Evolutionary conservation across 1,140 invertebrate genomes (phyloP), one percentile per base, ranked within the genome.

Genomic region (Leptinotarsa defecta): DNA sequence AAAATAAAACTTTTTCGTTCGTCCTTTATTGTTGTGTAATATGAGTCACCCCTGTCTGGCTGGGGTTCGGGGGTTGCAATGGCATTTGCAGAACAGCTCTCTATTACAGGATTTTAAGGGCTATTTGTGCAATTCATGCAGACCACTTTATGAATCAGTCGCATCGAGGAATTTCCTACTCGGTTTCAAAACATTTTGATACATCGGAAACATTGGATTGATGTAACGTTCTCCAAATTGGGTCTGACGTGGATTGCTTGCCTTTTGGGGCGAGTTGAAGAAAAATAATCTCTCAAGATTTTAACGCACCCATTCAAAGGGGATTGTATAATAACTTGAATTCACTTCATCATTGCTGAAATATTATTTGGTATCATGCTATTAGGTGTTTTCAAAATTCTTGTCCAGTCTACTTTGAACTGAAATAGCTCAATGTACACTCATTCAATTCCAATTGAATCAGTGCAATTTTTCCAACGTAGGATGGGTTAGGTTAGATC

Each of bases 71-170:
- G 52, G 52, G 52, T n/a, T 57, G 52, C 52, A 57, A 57, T 57
- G 52, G 52, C 52, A 57, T 57, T 57, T 57, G 52, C 52, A 57
- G 52, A 57, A 13, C 52, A 57, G 52, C 52, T 57, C 52, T 57
- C 52, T 57, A 57, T 57, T 57, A 57, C 52, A 57, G 52, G 6
- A 57, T 19, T 57, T 57, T 57, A 57, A 57, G 52, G 52, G 52
- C 17, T 57, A 57, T 57, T 57, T 57, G 52, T 19, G 52, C 52
- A 57, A 57, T 57, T 57, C 52, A 57, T 57, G 52, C 52, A 57
- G 52, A 57, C 52, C 52, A 57, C 52, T 57, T 57, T 57, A 57
- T 57, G 52, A 57, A 57, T 57, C 52, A 57, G 52, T 57, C 52
- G 52, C 52, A 43, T 43, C 34, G 34, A 19, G 52, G 52, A 17